Percentiles rank a stretch among this genome's conserved stretches.
Conservation (phyloP, 2,888 invertebrate species). For the Branchinecta sandiegonensis region DNA sequence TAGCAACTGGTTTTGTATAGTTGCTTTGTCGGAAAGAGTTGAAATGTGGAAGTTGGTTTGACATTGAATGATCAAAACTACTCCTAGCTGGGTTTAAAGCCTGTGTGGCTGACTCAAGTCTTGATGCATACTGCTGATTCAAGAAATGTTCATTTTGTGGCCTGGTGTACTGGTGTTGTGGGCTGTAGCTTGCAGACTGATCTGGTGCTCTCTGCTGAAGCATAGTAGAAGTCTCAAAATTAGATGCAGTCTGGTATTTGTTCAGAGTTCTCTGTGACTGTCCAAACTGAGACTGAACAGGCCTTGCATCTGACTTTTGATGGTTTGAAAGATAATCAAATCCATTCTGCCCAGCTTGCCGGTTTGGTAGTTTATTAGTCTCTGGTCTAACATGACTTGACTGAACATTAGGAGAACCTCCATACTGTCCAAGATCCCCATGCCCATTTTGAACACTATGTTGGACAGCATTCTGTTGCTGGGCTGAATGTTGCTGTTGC, state of each 20-base stretch:
- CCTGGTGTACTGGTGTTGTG: background rate
- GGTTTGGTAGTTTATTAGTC: background rate
- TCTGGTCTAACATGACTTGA: background rate
- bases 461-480: too few species aligned
- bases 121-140: conserved; percentile 12
- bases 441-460: background rate
- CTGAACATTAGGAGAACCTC: background rate
- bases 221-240: background rate
- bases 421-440: background rate
- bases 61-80: background rate
- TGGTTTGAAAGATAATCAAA: background rate
- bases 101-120: conserved; percentile 10
- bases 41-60: conserved; percentile 9
- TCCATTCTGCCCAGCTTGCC: background rate
- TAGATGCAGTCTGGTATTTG: background rate
- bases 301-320: background rate
- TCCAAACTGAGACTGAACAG: background rate
- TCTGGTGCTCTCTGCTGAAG: background rate
- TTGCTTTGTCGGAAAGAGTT: background rate
- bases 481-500: too few species aligned
- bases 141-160: background rate
- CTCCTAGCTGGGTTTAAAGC: background rate
- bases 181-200: background rate
- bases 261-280: background rate
- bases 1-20: too few species aligned